Evolutionary conservation across 2,113 vertebrate genomes (phyloP).

Genomic region (Calidris pugnax): DNA sequence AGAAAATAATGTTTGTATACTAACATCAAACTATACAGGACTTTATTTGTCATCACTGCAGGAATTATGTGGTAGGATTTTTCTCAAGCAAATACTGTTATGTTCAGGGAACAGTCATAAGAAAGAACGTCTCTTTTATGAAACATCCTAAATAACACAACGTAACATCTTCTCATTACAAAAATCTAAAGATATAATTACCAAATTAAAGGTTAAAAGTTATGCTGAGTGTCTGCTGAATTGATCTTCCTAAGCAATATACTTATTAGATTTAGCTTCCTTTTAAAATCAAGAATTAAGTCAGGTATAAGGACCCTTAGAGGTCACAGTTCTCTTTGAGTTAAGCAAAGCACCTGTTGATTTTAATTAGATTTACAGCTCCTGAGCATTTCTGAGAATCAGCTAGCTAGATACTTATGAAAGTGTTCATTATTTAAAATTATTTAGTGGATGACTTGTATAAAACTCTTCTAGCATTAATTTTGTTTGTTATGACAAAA

Average conservation of each 20-base stretch:
- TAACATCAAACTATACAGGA: neutral
- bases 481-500: neutral
- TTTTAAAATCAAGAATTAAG: neutral
- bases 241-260: neutral
- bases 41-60: neutral
- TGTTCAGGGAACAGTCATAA: neutral
- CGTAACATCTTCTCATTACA: neutral
- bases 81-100: neutral
- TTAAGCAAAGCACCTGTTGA: neutral
- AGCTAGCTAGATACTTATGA: neutral
- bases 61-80: neutral
- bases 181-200: neutral
- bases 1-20: neutral
- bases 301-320: neutral
- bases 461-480: neutral
- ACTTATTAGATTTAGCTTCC: neutral
- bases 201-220: neutral
- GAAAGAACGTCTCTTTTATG: neutral
- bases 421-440: neutral
- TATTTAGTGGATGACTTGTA: neutral
- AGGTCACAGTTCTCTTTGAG: neutral
- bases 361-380: neutral
- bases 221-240: neutral
- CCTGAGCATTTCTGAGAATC: neutral
- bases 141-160: neutral